Base-by-base conservation (phyloP, 1,140 invertebrate species). In the Drosophila nannoptera region DNA sequence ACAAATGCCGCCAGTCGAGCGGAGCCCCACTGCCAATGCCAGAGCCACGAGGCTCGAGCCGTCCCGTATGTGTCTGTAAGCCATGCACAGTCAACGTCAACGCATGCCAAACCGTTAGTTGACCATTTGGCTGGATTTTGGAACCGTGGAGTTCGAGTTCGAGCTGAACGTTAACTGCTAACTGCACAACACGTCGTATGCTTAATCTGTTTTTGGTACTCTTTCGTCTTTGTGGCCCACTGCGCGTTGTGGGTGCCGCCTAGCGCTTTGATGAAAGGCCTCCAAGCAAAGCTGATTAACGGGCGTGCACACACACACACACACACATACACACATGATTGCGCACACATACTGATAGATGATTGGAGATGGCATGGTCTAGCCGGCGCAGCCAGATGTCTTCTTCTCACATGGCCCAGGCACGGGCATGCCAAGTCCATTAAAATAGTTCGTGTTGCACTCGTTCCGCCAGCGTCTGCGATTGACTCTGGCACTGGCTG, bases 391-490 rank as follows among this genome's bases (percentile, higher is more conserved):
- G 33, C 58, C 69, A 86, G 73, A 86, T 80, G 80, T 80, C 77
- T 86, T 84, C 81, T 80, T 84, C 81, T 80, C 69, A 73, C 63
- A 78, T 84, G 78, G 78, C 72, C 59, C 36, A 54, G 55, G 32
- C 55, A 38, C 42, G 12, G 80, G 76, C 80, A 84, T 84, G 78
- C 40, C 80, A 71, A 68, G 66, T 86, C 81, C 80, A 84, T 84
- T 84, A 84, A 84, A 84, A 80, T 61, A 86, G 69, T 86, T 84
- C 81, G 80, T 84, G 80, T 84, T 84, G 80, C 80, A 83, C 81
- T 83, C 81, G 80, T 83, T 83, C 83, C 64, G 72, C 75, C 45
- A 32, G 45, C 59, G 45, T 48, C 56, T 54, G 16, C 40, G 52
- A 43, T 36, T 55, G 48, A 43, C 43, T 38, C 61, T 33, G 31